phyloP scores from a whole-genome alignment of 2,113 vertebrate genomes.

The Xenus cinereus region DNA sequence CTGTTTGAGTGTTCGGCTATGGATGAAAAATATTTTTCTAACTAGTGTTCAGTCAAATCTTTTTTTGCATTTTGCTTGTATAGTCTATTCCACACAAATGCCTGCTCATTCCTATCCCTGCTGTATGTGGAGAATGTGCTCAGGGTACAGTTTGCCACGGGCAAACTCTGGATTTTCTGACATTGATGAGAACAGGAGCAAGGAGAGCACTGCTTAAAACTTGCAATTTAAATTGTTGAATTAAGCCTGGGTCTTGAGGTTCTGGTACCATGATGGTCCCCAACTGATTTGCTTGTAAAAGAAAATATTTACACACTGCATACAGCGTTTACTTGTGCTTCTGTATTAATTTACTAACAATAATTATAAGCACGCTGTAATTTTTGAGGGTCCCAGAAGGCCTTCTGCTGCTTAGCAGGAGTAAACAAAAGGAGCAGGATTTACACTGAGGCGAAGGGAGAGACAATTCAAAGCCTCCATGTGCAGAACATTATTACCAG shows the following conservation, averaged over 20 bases:
- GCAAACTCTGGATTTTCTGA: not conserved
- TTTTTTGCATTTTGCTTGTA: not conserved
- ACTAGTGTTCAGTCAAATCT: not conserved
- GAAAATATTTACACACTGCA: not conserved
- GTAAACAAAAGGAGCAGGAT: slow-evolving; percentile 21
- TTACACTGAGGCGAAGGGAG: not conserved
- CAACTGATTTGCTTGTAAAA: not conserved
- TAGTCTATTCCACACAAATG: not conserved
- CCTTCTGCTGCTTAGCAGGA: not conserved
- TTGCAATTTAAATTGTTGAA: not conserved
- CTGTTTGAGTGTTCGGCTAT: not conserved
- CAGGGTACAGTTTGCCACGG: not conserved
- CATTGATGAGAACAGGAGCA: not conserved
- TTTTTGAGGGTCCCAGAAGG: slow-evolving; percentile 20
- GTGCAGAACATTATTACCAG: not conserved
- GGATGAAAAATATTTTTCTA: not conserved
- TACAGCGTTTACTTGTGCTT: not conserved
- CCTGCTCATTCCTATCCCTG: not conserved
- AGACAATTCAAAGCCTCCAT: not conserved
- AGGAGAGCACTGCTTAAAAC: not conserved
- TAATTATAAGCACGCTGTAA: not conserved
- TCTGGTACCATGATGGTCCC: not conserved
- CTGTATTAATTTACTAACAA: slow-evolving; percentile 30
- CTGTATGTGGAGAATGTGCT: not conserved
- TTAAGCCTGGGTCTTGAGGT: not conserved